These are phyloP conservation scores for Pollachius pollachius DNA, from an alignment of 2,113 vertebrate species.

Conservation along the genomic window DNA sequence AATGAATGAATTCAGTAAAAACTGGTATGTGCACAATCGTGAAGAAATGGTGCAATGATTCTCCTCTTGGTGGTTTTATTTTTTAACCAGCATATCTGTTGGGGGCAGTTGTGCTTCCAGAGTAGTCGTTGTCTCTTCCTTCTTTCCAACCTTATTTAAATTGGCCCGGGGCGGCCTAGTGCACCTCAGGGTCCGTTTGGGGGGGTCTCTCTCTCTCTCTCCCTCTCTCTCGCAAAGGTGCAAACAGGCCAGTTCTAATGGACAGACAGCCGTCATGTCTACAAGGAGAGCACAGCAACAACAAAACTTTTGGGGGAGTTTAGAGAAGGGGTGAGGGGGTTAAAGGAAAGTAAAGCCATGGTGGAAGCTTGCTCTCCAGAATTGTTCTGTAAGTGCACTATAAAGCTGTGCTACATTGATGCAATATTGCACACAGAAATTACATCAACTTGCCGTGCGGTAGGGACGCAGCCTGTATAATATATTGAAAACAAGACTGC, in stretches of 20 bases:
- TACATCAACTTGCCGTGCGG: slow-evolving; percentile 9
- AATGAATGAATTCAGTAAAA: too few species aligned
- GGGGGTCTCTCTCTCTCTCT: neutral
- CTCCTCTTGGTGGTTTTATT: neutral
- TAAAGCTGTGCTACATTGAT: slow-evolving; percentile 25
- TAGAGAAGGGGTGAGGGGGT: neutral
- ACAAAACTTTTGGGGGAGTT: neutral
- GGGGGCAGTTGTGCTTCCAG: slow-evolving; percentile 51
- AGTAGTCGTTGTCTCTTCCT: slow-evolving; percentile 34
- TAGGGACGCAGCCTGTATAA: slow-evolving; percentile 14
- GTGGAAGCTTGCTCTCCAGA: slow-evolving; percentile 28
- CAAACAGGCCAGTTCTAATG: too few species aligned
- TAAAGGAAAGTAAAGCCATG: slow-evolving; percentile 21
- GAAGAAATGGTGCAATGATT: too few species aligned
- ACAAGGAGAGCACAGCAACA: too few species aligned
- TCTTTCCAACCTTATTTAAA: slow-evolving; percentile 51
- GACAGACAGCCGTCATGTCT: too few species aligned
- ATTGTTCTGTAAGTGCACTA: neutral
- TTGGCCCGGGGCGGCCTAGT: slow-evolving; percentile 59
- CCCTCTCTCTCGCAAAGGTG: too few species aligned
- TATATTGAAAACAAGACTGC: slow-evolving; percentile 35
- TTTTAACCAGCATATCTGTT: neutral
- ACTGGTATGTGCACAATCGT: too few species aligned
- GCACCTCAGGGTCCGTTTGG: slow-evolving; percentile 43
- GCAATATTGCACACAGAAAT: slow-evolving; percentile 28